Evolutionary conservation across 2,797 vertebrate genomes (phyloP).

Genomic region (Syngnathus rostellatus): DNA sequence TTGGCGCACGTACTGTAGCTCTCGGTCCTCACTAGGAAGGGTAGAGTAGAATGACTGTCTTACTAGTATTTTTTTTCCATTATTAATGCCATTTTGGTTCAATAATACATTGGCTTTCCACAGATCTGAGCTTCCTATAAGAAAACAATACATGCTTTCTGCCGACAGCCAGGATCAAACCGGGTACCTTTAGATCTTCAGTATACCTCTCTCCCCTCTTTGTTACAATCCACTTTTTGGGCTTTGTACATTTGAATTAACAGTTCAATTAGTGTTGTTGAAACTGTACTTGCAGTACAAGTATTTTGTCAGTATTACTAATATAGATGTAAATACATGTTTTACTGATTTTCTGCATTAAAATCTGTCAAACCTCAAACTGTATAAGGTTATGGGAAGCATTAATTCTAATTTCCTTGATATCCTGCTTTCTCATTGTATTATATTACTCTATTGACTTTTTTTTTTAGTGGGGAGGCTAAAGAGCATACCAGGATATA

Average conservation of each 20-base stretch:
- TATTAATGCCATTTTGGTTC: too few species aligned
- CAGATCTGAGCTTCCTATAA: not conserved
- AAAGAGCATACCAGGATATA: not conserved
- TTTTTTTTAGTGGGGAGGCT: not conserved
- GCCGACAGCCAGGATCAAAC: not conserved
- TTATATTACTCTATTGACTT: too few species aligned
- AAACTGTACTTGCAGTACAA: constrained; percentile 12
- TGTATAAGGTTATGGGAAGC: not conserved
- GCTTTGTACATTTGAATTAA: not conserved
- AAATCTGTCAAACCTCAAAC: constrained; percentile 14
- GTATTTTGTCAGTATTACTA: constrained; percentile 48
- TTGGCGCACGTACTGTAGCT: too few species aligned
- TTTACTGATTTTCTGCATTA: constrained; percentile 24
- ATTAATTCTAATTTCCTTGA: not conserved
- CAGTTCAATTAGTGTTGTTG: not conserved
- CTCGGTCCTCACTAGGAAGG: too few species aligned
- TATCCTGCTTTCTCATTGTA: not conserved
- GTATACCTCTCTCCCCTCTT: constrained; percentile 59
- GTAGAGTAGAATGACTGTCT: too few species aligned
- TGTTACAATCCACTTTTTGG: too few species aligned
- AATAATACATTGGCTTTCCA: too few species aligned
- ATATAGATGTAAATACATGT: constrained; percentile 12
- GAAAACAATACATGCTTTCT: not conserved
- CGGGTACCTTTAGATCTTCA: constrained; percentile 56
- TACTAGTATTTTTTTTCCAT: too few species aligned